These are phyloP conservation scores for Cryptotis parvus DNA, from an alignment of 2,113 vertebrate genomes.

Conservation along the genomic window DNA sequence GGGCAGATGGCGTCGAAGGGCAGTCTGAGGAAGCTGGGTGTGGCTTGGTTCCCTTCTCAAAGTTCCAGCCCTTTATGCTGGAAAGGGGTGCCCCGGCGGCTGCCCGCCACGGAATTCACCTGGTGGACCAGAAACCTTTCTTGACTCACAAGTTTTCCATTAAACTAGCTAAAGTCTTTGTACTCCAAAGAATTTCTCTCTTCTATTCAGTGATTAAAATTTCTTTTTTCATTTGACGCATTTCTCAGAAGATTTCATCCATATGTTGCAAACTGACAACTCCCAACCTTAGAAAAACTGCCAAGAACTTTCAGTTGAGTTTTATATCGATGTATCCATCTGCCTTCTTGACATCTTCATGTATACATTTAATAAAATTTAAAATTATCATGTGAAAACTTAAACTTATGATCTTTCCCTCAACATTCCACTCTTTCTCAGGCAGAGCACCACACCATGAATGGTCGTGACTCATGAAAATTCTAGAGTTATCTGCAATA, in stretches of 20 bases:
- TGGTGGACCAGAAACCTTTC: neutral
- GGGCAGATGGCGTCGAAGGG: too few relatives aligned
- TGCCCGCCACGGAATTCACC: too few relatives aligned
- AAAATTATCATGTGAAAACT: conserved; percentile 18
- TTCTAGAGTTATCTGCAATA: neutral
- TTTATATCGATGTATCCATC: neutral
- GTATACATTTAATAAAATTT: neutral
- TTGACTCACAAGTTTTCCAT: conserved; percentile 4
- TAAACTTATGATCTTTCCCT: conserved; percentile 39
- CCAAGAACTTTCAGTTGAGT: conserved; percentile 55
- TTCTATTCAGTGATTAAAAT: neutral
- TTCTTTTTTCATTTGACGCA: conserved; percentile 29
- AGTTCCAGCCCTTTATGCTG: too few relatives aligned
- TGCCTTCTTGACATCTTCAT: conserved; percentile 15
- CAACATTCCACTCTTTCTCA: neutral
- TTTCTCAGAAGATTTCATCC: conserved; percentile 29
- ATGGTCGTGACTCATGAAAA: neutral
- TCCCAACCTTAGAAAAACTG: conserved; percentile 11
- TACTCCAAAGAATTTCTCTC: neutral
- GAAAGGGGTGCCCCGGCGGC: too few relatives aligned
- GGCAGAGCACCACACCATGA: neutral
- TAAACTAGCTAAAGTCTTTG: neutral
- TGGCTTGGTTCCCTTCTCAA: too few relatives aligned
- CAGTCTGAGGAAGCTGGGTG: too few relatives aligned
- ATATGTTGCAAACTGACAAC: neutral